Evolutionary conservation across 2,797 vertebrate species (phyloP), one percentile per base, ranked within the genome.

Genomic region (Myoxocephalus aenaeus): DNA sequence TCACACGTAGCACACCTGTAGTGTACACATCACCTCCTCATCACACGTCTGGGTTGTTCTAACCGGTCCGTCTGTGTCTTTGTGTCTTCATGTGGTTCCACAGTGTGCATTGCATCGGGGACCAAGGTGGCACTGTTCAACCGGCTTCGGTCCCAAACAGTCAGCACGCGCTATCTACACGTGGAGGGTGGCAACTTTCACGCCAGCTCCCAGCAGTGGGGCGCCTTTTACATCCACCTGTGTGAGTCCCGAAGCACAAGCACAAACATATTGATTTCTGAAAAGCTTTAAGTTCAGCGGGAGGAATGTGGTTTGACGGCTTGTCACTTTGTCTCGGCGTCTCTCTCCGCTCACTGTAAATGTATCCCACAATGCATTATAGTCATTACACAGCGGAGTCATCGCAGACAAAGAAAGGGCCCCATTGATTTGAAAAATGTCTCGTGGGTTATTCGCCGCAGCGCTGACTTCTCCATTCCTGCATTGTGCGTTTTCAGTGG

Each of bases 121-220:
- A 99, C 98, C 83, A 99, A 99, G 94, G 98, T 99, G 95, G 98
- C 98, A 75, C 94, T 99, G 88, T 99, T 99, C 93, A 99, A 99
- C 94, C 95, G 98, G 80, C 96, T 99, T 87, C 96, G 98, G 84
- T 99, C 98, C 63, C 98, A 99, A 93, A 99, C 98, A 13, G 98
- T 99, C 93, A 99, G 98, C 92, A 99, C 98, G 57, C 96, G 98
- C 90, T 99, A 99, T 88, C 96, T 99, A 74, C 98, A 99, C 46
- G 98, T 99, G 86, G 98, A 99, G 96, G 98, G 98, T 32, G 98
- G 98, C 50, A 99, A 99, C 91, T 99, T 99, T 77, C 98, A 99
- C 78, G 98, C 98, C 94, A 99, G 98, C 92, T 99, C 98, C 81
- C 98, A 99, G 69, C 98, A 99, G 87, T 99, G 98, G 98, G 98